These are phyloP conservation scores for Opisthograptis luteolata DNA, from an alignment of 2,888 invertebrate genomes.

Conservation along the genomic window DNA sequence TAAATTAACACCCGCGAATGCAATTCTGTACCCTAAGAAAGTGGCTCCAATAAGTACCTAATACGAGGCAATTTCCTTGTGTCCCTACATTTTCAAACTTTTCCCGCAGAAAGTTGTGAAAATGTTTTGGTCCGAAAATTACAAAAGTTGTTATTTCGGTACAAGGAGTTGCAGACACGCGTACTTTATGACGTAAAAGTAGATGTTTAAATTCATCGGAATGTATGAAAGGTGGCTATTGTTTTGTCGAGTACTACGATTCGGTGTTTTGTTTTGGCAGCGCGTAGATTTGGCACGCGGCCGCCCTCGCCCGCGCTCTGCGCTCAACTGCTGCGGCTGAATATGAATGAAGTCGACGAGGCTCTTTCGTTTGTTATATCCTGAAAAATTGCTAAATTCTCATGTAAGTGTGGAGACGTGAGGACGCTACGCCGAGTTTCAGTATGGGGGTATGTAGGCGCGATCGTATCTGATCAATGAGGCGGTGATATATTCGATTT, in stretches of 20 bases:
- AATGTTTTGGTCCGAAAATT: conserved; percentile 33
- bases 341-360: conserved; percentile 58
- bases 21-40: conserved; percentile 11
- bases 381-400: conserved; percentile 49
- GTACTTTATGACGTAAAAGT: conserved; percentile 3
- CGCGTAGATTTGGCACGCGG: conserved; percentile 41
- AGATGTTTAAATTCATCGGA: conserved; percentile 14
- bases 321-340: conserved; percentile 74
- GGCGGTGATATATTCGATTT: conserved; percentile 38
- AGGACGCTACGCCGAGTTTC: conserved; percentile 18
- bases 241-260: conserved; percentile 18
- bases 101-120: conserved; percentile 41
- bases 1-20: conserved; percentile 3
- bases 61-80: conserved; percentile 27
- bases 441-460: conserved; percentile 5
- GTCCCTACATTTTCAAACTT: conserved; percentile 42
- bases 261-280: conserved; percentile 24
- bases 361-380: conserved; percentile 61
- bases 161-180: conserved; percentile 1
- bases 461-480: conserved; percentile 34
- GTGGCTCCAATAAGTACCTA: conserved; percentile 20
- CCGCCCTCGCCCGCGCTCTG: conserved; percentile 63
- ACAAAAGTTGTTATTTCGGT: conserved; percentile 36
- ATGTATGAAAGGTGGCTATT: conserved; percentile 9
- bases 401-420: conserved; percentile 32